These are phyloP conservation scores for Sinopyrophorus schimmeli DNA, from an alignment of 2,888 invertebrate species.

Conservation along the genomic window DNA sequence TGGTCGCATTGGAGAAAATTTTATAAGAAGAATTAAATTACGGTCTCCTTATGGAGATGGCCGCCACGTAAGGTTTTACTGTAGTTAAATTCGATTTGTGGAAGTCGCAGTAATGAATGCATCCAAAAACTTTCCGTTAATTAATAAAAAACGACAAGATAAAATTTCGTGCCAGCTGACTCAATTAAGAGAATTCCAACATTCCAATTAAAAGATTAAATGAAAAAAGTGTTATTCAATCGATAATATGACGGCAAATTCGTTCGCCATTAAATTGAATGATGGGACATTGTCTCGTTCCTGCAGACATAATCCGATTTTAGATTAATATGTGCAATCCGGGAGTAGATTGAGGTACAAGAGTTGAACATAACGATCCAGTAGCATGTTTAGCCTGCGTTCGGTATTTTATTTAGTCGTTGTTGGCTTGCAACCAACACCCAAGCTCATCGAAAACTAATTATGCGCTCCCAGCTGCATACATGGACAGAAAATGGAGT, in stretches of 20 bases:
- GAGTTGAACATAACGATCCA: slow-evolving; percentile 17
- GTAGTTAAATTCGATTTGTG: not conserved
- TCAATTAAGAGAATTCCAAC: slow-evolving; percentile 19
- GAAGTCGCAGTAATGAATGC: not conserved
- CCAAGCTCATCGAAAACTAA: slow-evolving; percentile 32
- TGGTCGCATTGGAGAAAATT: too few relatives aligned
- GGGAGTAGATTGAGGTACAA: slow-evolving; percentile 12
- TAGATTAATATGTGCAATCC: slow-evolving; percentile 24
- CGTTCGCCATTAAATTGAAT: slow-evolving; percentile 11
- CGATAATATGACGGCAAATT: slow-evolving; percentile 20
- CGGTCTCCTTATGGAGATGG: not conserved
- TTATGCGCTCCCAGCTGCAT: slow-evolving; percentile 27
- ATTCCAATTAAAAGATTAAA: slow-evolving; percentile 24
- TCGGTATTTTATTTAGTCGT: slow-evolving; percentile 14
- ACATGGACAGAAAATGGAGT: slow-evolving; percentile 17
- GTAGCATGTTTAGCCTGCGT: slow-evolving; percentile 19
- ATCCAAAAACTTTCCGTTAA: slow-evolving; percentile 4
- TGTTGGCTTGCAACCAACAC: slow-evolving; percentile 30
- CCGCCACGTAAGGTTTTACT: not conserved
- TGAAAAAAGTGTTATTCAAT: slow-evolving; percentile 13
- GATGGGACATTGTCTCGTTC: slow-evolving; percentile 9
- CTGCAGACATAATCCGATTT: slow-evolving; percentile 26
- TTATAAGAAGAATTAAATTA: too few relatives aligned
- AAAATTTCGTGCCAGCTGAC: slow-evolving; percentile 10
- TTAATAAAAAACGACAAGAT: slow-evolving; percentile 12